Conservation (phyloP, 2,113 vertebrate genomes). For the Equus quagga region DNA sequence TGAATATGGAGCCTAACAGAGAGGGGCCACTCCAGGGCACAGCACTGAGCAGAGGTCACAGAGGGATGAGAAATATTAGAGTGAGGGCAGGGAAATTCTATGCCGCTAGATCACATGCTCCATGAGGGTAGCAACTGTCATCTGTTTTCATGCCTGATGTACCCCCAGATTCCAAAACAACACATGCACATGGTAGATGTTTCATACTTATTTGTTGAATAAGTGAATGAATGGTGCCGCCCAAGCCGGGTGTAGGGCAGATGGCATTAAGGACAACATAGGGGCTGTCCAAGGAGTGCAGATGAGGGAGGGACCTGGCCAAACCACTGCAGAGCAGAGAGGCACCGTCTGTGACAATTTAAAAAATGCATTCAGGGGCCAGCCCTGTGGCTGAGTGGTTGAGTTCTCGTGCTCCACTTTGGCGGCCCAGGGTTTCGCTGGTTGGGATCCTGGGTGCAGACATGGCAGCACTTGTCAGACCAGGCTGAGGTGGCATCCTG, state of each 20-base stretch:
- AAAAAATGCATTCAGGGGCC: background rate
- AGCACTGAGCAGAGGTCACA: background rate
- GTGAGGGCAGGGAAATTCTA: rapidly evolving
- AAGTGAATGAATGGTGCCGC: background rate
- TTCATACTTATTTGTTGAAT: background rate
- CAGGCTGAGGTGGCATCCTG: no score
- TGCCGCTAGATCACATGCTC: background rate
- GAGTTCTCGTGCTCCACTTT: no score
- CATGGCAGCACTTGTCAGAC: no score
- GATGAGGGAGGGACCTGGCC: background rate
- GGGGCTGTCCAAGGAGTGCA: background rate
- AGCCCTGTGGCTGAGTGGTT: no score
- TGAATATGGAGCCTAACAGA: background rate
- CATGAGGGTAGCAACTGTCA: background rate
- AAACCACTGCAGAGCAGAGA: background rate
- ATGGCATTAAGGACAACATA: background rate
- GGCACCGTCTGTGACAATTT: background rate
- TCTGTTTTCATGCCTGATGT: background rate
- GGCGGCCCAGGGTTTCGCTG: no score
- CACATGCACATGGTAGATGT: no score
- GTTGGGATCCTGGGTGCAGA: no score
- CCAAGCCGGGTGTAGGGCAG: background rate
- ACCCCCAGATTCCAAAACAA: background rate
- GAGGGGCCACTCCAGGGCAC: rapidly evolving
- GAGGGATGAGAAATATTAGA: background rate